Evolutionary conservation across 2,113 vertebrate species (phyloP), one percentile per base, ranked within the genome.

Genomic region (Lophochroa leadbeateri): DNA sequence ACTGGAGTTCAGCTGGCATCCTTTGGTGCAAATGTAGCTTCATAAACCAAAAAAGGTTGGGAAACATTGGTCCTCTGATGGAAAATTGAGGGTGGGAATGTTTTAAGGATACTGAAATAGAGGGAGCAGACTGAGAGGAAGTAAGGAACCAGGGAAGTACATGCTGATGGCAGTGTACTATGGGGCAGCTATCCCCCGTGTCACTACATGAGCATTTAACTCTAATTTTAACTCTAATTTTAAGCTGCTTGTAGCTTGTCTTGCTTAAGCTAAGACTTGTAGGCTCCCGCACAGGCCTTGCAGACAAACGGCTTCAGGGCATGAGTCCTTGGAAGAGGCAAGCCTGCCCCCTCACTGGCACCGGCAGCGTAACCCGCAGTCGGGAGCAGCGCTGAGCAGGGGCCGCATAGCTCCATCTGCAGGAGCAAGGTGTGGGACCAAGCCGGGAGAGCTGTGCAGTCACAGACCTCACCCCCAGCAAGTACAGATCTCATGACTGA

Each of bases 161-260:
- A 9, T 74, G 31, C 65, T 8, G 21, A 7, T 55, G 27, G 19
- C 46, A 39, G 35, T 0, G 0, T 55, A 6, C 29, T 0, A 0
- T 9, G 5, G 5, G 28, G 17, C 53, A 61, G 58, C 14, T 7
- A 11, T 4, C 37, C 69, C 16, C 47, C 23, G 4, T 17, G 4
- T n/a, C 44, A 4, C 39, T 86, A 27, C 55, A 3, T 13, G 13
- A 63, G 12, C 28, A 15, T 43, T 53, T 68, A 28, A 68, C 21
- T 86, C 28, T 37, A 37, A 37, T 37, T 37, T 37, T 37, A 37
- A 37, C 37, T 76, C 65, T 61, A 8, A 52, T 37, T 78, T 55
- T 43, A 68, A 71, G 47, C 31, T 68, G 52, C 17, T 65, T 21
- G 31, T 9, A 57, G 29, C 55, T 57, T 33, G 53, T 57, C 31